These are phyloP conservation scores for Elaeidobius kamerunicus DNA, from an alignment of 2,888 invertebrate species.

Conservation along the genomic window DNA sequence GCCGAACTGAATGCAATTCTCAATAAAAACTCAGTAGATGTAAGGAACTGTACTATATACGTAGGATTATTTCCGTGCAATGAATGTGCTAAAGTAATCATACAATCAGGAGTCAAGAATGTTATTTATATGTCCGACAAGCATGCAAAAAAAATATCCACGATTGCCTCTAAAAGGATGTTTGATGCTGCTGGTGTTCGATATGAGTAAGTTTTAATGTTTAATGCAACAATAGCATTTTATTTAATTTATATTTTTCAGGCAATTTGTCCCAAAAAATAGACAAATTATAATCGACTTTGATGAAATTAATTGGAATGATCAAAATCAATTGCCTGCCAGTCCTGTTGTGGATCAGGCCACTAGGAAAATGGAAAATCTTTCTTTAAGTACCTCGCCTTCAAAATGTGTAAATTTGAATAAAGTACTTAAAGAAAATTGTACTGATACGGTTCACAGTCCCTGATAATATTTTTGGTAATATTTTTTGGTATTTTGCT, in stretches of 20 bases:
- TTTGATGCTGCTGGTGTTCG: slow-evolving; percentile 72
- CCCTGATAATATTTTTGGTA: no score
- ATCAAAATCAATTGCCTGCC: slow-evolving; percentile 51
- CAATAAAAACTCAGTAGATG: slow-evolving; percentile 78
- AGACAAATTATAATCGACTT: slow-evolving; percentile 68
- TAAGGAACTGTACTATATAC: slow-evolving; percentile 80
- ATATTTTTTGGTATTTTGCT: no score
- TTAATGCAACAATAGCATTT: no score
- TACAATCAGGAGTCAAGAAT: slow-evolving; percentile 84
- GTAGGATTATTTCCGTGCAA: slow-evolving; percentile 94
- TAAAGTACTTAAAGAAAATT: no score
- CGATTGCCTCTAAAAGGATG: slow-evolving; percentile 78
- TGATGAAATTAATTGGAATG: slow-evolving; percentile 58
- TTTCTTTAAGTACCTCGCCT: no score
- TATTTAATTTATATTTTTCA: slow-evolving; percentile 45
- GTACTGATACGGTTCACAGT: no score
- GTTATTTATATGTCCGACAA: slow-evolving; percentile 83
- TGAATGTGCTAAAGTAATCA: slow-evolving; percentile 95
- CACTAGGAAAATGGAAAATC: slow-evolving; percentile 1
- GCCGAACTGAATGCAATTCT: slow-evolving; percentile 97
- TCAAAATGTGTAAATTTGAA: no score
- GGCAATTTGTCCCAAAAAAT: slow-evolving; percentile 62
- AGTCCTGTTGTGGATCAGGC: slow-evolving; percentile 43
- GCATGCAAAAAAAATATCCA: slow-evolving; percentile 62
- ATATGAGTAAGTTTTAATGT: slow-evolving; percentile 62